Percentiles rank a stretch among this genome's conserved stretches.
Evolutionary conservation across 2,888 invertebrate genomes (phyloP).

Genomic region (Melanophora roralis): DNA sequence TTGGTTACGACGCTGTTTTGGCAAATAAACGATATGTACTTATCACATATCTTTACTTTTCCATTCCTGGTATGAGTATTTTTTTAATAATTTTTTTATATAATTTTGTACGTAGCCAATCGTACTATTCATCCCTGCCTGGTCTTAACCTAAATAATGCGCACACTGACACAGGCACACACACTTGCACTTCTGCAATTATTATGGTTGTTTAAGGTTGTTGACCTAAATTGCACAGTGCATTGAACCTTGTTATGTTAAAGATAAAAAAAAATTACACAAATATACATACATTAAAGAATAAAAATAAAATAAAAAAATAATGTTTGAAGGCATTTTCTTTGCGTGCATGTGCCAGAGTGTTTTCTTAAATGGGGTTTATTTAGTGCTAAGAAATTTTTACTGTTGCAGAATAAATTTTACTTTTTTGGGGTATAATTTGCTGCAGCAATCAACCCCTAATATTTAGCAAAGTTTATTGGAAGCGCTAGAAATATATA

Average conservation of each 20-base stretch:
- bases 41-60: background rate
- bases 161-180: background rate
- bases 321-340: background rate
- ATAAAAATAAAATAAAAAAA: background rate
- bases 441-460: constrained; percentile 27
- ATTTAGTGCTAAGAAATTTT: constrained; percentile 19
- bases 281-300: background rate
- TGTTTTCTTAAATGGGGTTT: background rate
- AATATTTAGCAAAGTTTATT: background rate
- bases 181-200: constrained; percentile 23
- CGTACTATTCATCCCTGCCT: constrained; percentile 55
- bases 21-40: no score
- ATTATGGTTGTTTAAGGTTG: constrained; percentile 70
- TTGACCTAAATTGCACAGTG: constrained; percentile 76
- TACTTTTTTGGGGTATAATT: background rate
- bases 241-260: constrained; percentile 73
- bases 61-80: constrained; percentile 1
- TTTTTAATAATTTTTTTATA: background rate
- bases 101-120: background rate
- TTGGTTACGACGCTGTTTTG: no score
- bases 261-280: constrained; percentile 2
- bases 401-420: constrained; percentile 1
- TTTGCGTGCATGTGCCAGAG: background rate
- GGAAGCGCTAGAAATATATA: background rate
- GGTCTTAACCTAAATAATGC: constrained; percentile 72